Base-by-base conservation (phyloP, 2,888 invertebrate genomes). In the Oscheius sp. region DNA sequence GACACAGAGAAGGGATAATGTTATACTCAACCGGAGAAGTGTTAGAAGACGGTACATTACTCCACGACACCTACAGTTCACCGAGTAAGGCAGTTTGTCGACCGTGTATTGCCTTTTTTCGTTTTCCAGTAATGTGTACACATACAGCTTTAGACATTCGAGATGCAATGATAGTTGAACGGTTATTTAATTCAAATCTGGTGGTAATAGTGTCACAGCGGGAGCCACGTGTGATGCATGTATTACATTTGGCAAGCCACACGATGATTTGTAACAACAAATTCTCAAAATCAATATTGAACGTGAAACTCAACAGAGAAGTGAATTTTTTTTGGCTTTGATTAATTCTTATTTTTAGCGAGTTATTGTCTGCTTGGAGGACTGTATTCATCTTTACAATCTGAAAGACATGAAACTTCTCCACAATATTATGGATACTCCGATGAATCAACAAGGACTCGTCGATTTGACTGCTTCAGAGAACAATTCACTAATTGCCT, bases 361-460 rank as follows among this genome's bases (percentile, higher is more conserved):
- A 88, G 91, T 99, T 89, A 93, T 99, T 82, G 98, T 99, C 83
- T 97, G 97, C 90, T 91, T 99, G 87, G 97, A 98, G 90, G 98
- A 98, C 90, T 95, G 95, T 85, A 92, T 99, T 83, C 96, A 96
- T 90, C 96, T 99, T 89, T 98, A 99, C 92, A 97, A 96, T 91
- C 96, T 99, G 88, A 93, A 89, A 18, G 88, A 88, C 58, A 88
- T 88, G 88, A 82, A 80, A 82, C 72, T 97, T 81, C 92, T 98
- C 88, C 98, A 99, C 91, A 96, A 96, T 75, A 98, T 99, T 89
- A 92, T 96, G 86, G 98, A 99, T 90, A 98, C 98, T 77, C 98
- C 99, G 78, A 93, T 94, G 76, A 99, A 99, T 91, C 93, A 94
- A 72, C 92, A 92, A 87, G 99, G 99, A 41, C 78, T 88, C 13